phyloP scores from a whole-genome alignment of 2,113 vertebrate species.

The Orientallactaga bullata region DNA sequence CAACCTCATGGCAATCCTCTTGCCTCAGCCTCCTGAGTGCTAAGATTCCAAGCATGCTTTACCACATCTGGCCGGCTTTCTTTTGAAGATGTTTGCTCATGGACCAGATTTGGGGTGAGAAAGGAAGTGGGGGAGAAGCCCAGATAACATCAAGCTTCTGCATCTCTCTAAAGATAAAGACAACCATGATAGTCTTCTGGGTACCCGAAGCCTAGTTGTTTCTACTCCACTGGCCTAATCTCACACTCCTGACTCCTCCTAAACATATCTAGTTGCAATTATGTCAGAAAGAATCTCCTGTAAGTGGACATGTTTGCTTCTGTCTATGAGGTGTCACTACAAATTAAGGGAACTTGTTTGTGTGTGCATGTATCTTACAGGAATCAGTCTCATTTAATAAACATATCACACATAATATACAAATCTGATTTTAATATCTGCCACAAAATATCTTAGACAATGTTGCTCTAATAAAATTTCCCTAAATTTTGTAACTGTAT shows the following conservation, averaged over 20 bases:
- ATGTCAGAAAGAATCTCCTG: background rate
- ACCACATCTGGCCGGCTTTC: background rate
- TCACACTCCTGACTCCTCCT: background rate
- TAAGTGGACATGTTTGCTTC: constrained; percentile 33
- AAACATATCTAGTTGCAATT: background rate
- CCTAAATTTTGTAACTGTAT: constrained; percentile 35
- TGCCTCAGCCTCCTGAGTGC: background rate
- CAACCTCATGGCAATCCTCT: background rate
- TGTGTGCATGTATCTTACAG: background rate
- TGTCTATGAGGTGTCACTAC: background rate
- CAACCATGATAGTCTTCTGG: background rate
- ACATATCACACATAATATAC: background rate
- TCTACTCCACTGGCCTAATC: background rate
- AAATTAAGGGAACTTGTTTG: constrained; percentile 8
- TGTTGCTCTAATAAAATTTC: constrained; percentile 48
- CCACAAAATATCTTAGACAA: constrained; percentile 49
- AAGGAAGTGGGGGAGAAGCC: background rate
- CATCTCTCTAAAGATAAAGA: background rate
- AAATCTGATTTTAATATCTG: constrained; percentile 46
- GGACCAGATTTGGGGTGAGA: background rate
- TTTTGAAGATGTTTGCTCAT: background rate
- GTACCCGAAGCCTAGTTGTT: background rate
- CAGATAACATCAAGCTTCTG: background rate
- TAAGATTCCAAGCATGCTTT: background rate
- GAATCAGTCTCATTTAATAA: constrained; percentile 45